These are phyloP conservation scores for Cnemophilus loriae DNA, from an alignment of 2,113 vertebrate genomes.

Conservation along the genomic window DNA sequence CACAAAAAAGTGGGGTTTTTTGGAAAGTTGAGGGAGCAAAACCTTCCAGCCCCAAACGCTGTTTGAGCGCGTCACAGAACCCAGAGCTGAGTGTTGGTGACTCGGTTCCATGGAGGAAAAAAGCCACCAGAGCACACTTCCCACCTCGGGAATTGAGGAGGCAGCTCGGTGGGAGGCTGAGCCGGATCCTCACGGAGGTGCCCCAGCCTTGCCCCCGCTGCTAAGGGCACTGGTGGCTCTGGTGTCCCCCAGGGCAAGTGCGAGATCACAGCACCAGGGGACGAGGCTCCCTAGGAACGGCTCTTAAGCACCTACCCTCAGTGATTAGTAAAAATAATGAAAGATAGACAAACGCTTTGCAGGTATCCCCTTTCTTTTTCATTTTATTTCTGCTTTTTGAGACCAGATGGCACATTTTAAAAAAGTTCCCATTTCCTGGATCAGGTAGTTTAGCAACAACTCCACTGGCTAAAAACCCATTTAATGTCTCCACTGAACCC, in stretches of 20 bases:
- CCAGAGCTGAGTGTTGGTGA: background rate
- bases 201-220: constrained; percentile 10
- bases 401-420: background rate
- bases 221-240: background rate
- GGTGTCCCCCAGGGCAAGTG: background rate
- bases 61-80: background rate
- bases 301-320: background rate
- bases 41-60: background rate
- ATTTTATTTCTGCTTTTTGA: background rate
- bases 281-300: background rate
- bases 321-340: background rate
- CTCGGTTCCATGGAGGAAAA: accelerated
- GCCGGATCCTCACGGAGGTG: background rate
- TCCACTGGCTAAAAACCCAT: background rate
- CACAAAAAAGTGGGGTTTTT: background rate
- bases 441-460: background rate
- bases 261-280: background rate
- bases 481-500: background rate
- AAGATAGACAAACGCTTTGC: background rate
- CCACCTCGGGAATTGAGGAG: background rate
- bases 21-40: background rate
- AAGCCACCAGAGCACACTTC: background rate
- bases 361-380: background rate
- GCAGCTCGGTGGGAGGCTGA: background rate
- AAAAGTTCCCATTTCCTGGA: background rate